These are phyloP conservation scores for Pseudopodoces humilis DNA, from an alignment of 2,113 vertebrate genomes.

Conservation along the genomic window DNA sequence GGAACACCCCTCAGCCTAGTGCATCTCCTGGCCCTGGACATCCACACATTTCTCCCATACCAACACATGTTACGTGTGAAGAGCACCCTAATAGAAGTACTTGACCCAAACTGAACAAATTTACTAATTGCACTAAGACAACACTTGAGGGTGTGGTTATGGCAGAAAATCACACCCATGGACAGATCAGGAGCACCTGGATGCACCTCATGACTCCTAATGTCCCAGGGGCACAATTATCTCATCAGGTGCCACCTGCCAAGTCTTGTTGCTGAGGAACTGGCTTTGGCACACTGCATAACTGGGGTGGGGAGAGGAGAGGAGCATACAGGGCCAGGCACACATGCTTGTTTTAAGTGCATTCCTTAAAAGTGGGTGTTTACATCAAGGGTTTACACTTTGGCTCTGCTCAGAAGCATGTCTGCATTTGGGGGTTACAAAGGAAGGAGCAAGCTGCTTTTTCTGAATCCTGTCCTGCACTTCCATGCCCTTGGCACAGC, in stretches of 20 bases:
- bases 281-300: not conserved
- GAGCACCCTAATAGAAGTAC: not conserved
- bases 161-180: constrained; percentile 44
- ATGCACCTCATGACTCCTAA: constrained; percentile 16
- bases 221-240: constrained; percentile 40
- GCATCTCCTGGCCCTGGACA: not conserved
- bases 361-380: constrained; percentile 15
- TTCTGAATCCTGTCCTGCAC: not conserved
- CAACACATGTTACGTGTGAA: not conserved
- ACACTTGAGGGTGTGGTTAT: constrained; percentile 53
- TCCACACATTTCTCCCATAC: not conserved
- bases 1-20: not conserved
- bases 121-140: constrained; percentile 38
- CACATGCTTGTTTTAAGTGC: not conserved
- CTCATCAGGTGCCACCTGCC: constrained; percentile 52
- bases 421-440: not conserved
- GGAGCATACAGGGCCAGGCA: not conserved
- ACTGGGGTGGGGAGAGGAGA: not conserved
- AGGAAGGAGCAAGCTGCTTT: not conserved
- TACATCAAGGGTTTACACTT: not conserved
- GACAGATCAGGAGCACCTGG: constrained; percentile 47
- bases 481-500: not conserved
- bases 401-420: not conserved
- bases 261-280: constrained; percentile 50
- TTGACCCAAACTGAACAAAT: constrained; percentile 52